Conservation (phyloP, 2,113 vertebrate species). For the Periophthalmus modestus region DNA sequence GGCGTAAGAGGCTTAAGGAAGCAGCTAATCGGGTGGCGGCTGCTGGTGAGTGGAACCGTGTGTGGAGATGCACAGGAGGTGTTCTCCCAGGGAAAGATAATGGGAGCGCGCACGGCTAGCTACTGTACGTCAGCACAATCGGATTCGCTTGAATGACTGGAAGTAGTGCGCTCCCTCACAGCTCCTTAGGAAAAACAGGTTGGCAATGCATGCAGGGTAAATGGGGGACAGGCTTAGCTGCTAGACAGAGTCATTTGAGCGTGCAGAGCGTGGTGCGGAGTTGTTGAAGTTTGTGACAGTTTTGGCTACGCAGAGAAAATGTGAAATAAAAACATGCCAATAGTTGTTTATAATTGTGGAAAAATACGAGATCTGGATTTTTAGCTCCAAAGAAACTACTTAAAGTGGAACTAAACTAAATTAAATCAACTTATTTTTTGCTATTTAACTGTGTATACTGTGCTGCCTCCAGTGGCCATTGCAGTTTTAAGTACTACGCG, state of each 20-base stretch:
- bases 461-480: no score
- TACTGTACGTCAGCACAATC: conserved; percentile 57
- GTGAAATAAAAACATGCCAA: no score
- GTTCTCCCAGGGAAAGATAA: conserved; percentile 49
- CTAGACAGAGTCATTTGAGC: background rate
- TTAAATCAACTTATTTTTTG: no score
- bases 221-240: conserved; percentile 12
- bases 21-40: conserved; percentile 45
- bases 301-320: no score
- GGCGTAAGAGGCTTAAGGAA: conserved; percentile 62
- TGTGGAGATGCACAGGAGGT: conserved; percentile 50
- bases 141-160: conserved; percentile 55
- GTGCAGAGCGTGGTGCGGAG: background rate
- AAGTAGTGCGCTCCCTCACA: background rate
- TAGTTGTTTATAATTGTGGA: no score
- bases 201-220: conserved; percentile 14
- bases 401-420: no score
- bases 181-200: conserved; percentile 27
- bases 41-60: conserved; percentile 11
- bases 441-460: no score
- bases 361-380: no score
- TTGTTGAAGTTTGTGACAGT: no score
- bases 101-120: conserved; percentile 36
- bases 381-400: no score
- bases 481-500: no score